Evolutionary conservation across 1,140 invertebrate species (phyloP).

Genomic region (Neodiprion fabricii): DNA sequence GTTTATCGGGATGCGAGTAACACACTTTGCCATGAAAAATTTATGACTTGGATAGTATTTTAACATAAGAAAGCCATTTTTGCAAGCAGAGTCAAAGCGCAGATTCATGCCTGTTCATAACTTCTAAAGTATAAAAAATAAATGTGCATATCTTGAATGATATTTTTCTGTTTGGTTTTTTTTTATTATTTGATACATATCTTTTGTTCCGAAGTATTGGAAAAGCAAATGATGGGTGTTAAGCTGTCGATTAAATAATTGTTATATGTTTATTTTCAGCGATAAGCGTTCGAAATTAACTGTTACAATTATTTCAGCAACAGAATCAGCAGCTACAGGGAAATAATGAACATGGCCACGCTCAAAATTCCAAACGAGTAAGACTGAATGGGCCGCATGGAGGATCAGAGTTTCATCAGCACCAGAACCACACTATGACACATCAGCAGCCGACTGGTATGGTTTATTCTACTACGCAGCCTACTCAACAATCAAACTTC

Average conservation of each 20-base stretch:
- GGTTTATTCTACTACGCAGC: constrained; percentile 58
- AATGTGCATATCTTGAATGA: too few species aligned
- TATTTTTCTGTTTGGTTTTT: too few species aligned
- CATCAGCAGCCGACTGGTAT: constrained; percentile 59
- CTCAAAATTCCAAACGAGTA: constrained; percentile 62
- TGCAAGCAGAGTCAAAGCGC: too few species aligned
- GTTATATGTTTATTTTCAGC: too few species aligned
- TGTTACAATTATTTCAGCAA: constrained; percentile 43
- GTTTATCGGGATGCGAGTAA: too few species aligned
- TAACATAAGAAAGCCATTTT: too few species aligned
- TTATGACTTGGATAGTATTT: too few species aligned
- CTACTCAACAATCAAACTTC: constrained; percentile 57
- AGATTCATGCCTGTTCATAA: too few species aligned
- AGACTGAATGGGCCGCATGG: constrained; percentile 63
- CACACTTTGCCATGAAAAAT: too few species aligned
- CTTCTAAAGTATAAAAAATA: too few species aligned
- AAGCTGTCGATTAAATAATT: background rate
- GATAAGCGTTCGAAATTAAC: background rate
- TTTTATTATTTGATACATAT: background rate
- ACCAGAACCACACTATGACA: constrained; percentile 58
- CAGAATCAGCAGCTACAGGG: constrained; percentile 60
- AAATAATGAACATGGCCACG: constrained; percentile 62
- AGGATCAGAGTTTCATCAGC: constrained; percentile 59
- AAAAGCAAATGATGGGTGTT: background rate
- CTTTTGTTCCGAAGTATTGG: background rate